phyloP scores from a whole-genome alignment of 2,888 invertebrate genomes.

The Rugalucina vietnamica region DNA sequence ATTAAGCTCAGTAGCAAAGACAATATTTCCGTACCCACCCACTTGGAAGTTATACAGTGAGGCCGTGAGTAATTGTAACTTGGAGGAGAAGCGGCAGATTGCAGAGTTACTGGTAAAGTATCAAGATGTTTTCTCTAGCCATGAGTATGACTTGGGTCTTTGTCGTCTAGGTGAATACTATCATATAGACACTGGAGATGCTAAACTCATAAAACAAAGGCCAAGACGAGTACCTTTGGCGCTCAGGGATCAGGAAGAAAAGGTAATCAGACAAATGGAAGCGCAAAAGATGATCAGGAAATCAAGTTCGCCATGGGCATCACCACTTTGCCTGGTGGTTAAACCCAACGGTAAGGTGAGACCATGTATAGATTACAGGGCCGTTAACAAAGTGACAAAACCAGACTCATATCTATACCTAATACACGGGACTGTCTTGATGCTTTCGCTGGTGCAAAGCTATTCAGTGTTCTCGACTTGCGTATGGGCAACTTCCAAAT shows the following conservation, averaged over 20 bases:
- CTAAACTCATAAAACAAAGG: background rate
- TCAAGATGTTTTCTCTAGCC: no score
- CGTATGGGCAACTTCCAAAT: background rate
- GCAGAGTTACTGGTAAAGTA: background rate
- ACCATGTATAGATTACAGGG: background rate
- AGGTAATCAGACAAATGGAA: background rate
- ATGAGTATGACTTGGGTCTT: background rate
- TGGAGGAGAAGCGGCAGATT: background rate
- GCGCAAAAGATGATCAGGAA: background rate
- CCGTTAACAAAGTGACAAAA: background rate
- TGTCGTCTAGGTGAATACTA: background rate
- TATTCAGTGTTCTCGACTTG: background rate
- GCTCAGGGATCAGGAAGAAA: background rate
- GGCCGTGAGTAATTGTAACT: background rate
- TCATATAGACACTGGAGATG: background rate
- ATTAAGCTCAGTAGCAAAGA: no score
- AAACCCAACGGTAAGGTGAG: background rate
- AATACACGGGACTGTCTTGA: conserved; percentile 27
- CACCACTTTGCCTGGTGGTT: background rate
- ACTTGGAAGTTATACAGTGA: background rate
- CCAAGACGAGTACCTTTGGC: background rate
- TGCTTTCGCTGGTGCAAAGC: background rate
- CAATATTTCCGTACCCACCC: no score
- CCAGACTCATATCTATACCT: conserved; percentile 26
- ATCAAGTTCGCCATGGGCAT: background rate